These are phyloP conservation scores for Drosophila bunnanda DNA, from an alignment of 2,888 invertebrate genomes.

Conservation along the genomic window DNA sequence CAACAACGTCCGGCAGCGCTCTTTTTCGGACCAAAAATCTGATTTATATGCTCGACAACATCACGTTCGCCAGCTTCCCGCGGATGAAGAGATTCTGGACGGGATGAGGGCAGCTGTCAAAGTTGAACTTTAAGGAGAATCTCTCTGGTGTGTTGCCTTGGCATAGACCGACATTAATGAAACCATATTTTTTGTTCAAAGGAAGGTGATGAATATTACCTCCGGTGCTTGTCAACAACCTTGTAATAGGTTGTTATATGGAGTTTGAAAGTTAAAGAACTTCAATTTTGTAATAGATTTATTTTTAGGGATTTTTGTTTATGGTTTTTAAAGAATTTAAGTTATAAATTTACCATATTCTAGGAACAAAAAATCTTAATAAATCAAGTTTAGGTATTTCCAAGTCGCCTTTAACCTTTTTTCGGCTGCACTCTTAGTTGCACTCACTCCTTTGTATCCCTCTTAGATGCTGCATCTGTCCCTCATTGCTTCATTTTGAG, in stretches of 20 bases:
- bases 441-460: background rate
- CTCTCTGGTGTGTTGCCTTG: slow-evolving; percentile 8
- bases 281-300: background rate
- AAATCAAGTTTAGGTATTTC: background rate
- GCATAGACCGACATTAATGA: slow-evolving; percentile 62
- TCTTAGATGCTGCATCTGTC: slow-evolving; percentile 9
- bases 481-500: slow-evolving; percentile 27
- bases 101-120: slow-evolving; percentile 19
- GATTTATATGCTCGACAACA: slow-evolving; percentile 78
- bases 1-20: slow-evolving; percentile 39
- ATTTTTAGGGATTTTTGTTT: background rate
- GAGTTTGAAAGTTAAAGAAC: background rate
- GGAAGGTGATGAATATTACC: slow-evolving; percentile 17
- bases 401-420: slow-evolving; percentile 6
- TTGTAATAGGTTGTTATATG: background rate
- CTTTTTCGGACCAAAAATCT: slow-evolving; percentile 62
- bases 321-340: no score
- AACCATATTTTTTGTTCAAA: slow-evolving; percentile 62
- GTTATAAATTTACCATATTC: background rate
- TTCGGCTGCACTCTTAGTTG: background rate
- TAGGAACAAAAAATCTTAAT: background rate
- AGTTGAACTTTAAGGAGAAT: slow-evolving; percentile 30
- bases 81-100: slow-evolving; percentile 34
- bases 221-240: background rate
- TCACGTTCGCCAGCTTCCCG: slow-evolving; percentile 53